Base-by-base conservation (phyloP, 2,888 invertebrate genomes). In the Vandiemenella viatica region DNA sequence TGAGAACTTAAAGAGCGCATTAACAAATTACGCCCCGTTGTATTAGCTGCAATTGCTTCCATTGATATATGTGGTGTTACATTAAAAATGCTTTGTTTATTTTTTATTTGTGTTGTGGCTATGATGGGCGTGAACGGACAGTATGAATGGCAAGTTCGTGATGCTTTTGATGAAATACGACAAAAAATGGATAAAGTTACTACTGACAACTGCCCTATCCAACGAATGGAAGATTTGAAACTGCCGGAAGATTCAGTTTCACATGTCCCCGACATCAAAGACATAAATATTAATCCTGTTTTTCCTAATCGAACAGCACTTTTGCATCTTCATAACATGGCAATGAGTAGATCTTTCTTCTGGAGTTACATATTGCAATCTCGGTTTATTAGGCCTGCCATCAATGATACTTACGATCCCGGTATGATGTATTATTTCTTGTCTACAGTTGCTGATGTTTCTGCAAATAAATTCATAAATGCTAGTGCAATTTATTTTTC, bases 351-450 rank as follows among this genome's bases (percentile, higher is more conserved):
- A 58, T 91, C 93, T 1, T 96, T 93, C 67, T 96, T 89, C 66
- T 95, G 89, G 85, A 91, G 91, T 65, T 93, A 90, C 58, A 88
- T 92, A 50, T 74, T 92, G 1, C 92, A 92, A 63, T 87, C 89
- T 20, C 73, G 92, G 54, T 89, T 90, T 59, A 90, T 90, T 57
- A 72, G 90, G 21, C 90, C 90, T 0, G 88, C 87, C 1, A 88
- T 87, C 18, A 90, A 89, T 62, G 89, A 90, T 60, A 88, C 90
- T 0, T 89, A 90, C 58, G 95, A 96, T 68, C 96, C 96, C 0
- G 96, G 96, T 47, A 89, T 97, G 83, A 91, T 95, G 90, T 96
- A 96, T 63, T 92, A 92, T 62, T 92, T 93, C 63, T 69, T 96
- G 40, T 93, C 95, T 0, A 84, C 91, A 0, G 87, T 93, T 1